Percentiles rank a stretch among this genome's conserved stretches.
These are phyloP conservation scores for Agapostemon virescens DNA, from an alignment of 2,888 invertebrate species.

Conservation along the genomic window DNA sequence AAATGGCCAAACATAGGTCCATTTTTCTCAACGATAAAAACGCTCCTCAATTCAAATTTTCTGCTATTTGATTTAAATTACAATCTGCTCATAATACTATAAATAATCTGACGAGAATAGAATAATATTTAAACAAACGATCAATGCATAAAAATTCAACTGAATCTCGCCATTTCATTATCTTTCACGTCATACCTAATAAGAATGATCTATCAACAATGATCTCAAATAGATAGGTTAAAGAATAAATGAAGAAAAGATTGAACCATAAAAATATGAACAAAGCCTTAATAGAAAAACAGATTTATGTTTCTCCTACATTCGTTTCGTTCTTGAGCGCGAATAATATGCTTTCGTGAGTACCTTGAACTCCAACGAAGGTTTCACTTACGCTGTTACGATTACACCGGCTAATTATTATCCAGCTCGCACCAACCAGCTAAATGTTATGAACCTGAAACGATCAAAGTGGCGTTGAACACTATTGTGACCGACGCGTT, in stretches of 20 bases:
- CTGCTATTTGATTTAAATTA: too few species aligned
- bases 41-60: too few species aligned
- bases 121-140: neutral
- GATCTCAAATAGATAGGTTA: too few species aligned
- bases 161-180: neutral
- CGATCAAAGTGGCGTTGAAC: neutral
- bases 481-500: neutral
- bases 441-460: neutral
- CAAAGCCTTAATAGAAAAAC: neutral
- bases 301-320: neutral
- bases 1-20: too few species aligned
- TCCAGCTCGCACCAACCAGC: neutral
- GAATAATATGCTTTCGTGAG: neutral
- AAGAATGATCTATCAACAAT: too few species aligned
- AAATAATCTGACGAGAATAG: too few species aligned
- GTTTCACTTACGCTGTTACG: neutral
- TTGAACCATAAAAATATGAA: too few species aligned
- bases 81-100: too few species aligned
- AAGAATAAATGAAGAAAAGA: too few species aligned
- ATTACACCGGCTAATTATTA: constrained; percentile 9
- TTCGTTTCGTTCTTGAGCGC: neutral
- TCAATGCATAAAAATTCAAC: neutral
- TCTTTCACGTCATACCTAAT: too few species aligned
- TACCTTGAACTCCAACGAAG: neutral
- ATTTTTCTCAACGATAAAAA: too few species aligned